Evolutionary conservation across 2,113 vertebrate genomes (phyloP).

Genomic region (Alces alces): DNA sequence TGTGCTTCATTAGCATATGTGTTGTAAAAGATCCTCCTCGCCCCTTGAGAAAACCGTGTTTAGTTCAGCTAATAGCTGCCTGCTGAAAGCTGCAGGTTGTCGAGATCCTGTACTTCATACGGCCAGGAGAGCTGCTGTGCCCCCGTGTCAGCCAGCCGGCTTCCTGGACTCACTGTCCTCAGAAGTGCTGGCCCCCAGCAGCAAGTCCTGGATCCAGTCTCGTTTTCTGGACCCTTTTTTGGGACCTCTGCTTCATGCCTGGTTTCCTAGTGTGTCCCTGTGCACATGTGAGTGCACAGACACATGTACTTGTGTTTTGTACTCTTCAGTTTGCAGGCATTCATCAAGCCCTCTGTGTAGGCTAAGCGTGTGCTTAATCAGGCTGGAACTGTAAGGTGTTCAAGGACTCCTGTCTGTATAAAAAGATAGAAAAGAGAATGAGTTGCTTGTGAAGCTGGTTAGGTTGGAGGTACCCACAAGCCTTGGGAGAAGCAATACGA

Average conservation of each 20-base stretch:
- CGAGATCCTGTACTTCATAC: rapidly evolving
- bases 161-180: background rate
- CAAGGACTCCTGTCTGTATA: no score
- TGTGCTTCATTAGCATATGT: conserved; percentile 53
- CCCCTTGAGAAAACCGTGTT: conserved; percentile 17
- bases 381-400: background rate
- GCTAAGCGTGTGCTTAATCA: background rate
- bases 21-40: conserved; percentile 40
- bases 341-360: background rate
- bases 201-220: background rate
- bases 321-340: background rate
- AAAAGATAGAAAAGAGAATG: background rate
- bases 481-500: background rate
- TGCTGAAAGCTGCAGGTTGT: background rate
- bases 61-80: background rate
- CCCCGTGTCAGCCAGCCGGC: background rate
- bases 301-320: background rate
- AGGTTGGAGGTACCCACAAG: background rate
- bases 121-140: background rate
- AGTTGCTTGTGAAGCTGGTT: background rate
- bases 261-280: background rate
- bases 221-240: background rate
- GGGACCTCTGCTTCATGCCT: background rate
- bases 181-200: background rate
- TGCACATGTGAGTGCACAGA: background rate